Base-by-base conservation (phyloP, 2,113 vertebrate genomes). In the Grammomys surdaster region DNA sequence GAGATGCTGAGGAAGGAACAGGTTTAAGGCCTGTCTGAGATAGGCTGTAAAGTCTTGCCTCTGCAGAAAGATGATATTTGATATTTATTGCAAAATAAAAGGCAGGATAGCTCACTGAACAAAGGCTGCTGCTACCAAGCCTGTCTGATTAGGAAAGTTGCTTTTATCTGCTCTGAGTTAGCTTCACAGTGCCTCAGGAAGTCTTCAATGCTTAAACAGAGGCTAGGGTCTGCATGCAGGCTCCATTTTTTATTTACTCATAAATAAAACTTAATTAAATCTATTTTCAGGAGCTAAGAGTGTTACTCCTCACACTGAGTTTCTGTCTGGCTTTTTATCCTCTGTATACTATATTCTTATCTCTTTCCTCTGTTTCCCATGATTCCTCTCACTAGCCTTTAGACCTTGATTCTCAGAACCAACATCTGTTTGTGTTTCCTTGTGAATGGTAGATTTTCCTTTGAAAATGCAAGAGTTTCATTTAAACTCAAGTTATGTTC, bases 31-130 rank as follows among this genome's bases (percentile, higher is more conserved):
- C 16, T 46, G 26, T 85, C 58, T 65, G 40, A 60, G 5, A 63
- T 33, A 31, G 40, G 26, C 36, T 14, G 20, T 46, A 7, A 26
- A 1, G 40, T 65, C 60, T 85, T 43, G 8, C 46, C 40, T 65
- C 6, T 24, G 13, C 80, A 58, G 63, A 67, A 67, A 46, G 24
- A 85, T n/a, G 2, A 88, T 28, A 80, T n/a, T 96, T 94, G 13
- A 70, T 77, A 89, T 94, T 81, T 95, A 58, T 3, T 94, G 43
- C 60, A 95, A 91, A 94, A 63, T 26, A 94, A 86, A 19, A 36
- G 33, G n/a, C 3, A 43, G 24, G n/a, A 17, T 28, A 2, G 0
- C 14, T 43, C 24, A 28, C 22, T 60, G n/a, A 1, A 14, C 56
- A 60, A 24, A 84, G n/a, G 56, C 22, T 60, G 36, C 78, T 56